A percentile compares a stretch with the other conserved stretches of the same genome.
Evolutionary conservation across 2,113 vertebrate species (phyloP).

Genomic region (Asarcornis scutulata): DNA sequence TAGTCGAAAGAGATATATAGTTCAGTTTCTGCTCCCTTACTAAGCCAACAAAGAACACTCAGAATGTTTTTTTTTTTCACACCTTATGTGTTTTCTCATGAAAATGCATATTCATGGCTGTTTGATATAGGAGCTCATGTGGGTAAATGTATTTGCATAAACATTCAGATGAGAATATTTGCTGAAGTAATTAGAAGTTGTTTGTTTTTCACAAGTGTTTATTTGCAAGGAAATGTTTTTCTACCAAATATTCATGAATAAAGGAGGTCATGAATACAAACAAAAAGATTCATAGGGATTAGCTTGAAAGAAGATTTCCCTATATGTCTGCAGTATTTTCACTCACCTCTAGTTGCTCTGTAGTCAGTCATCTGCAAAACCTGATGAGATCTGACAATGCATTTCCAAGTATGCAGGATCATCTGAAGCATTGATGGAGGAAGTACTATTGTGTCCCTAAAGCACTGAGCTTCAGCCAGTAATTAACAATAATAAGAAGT

Average conservation of each 20-base stretch:
- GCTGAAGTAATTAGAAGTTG: not conserved
- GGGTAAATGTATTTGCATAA: constrained; percentile 13
- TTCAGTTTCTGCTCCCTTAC: not conserved
- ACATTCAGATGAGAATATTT: constrained; percentile 14
- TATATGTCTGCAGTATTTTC: not conserved
- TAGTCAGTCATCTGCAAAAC: not conserved
- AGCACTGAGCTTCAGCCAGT: constrained; percentile 21
- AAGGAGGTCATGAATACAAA: constrained; percentile 25
- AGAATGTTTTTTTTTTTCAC: not conserved
- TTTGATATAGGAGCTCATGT: not conserved
- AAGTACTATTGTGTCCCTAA: not conserved
- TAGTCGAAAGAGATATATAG: not conserved
- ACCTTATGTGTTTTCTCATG: not conserved
- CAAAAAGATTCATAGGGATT: not conserved
- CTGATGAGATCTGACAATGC: constrained; percentile 27
- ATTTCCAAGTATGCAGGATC: not conserved
- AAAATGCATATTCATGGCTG: not conserved
- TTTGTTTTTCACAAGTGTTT: constrained; percentile 25
- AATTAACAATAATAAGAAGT: constrained; percentile 49
- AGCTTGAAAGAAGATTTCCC: constrained; percentile 28
- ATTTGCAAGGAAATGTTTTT: not conserved
- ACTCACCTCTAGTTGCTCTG: not conserved
- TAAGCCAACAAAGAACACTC: not conserved
- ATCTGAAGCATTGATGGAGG: constrained; percentile 6
- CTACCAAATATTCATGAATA: constrained; percentile 1